A percentile compares a stretch with the other conserved stretches of the same genome.
These are phyloP conservation scores for Microtus californicus DNA, from an alignment of 2,797 vertebrate species.

Conservation along the genomic window DNA sequence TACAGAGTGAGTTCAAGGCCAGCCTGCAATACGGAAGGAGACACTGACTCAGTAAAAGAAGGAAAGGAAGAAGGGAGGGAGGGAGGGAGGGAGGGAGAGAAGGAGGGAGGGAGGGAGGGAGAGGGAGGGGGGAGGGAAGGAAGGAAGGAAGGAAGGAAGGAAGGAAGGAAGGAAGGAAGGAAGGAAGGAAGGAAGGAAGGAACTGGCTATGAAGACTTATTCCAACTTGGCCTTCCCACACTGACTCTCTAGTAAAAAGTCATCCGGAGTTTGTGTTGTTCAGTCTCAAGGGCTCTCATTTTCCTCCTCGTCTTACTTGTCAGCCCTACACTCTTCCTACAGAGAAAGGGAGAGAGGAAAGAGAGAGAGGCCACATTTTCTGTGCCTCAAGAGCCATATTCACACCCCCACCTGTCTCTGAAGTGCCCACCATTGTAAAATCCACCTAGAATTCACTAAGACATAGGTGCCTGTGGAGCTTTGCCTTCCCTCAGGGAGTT, in stretches of 20 bases:
- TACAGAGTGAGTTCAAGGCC: not conserved
- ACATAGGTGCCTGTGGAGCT: not conserved
- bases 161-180: too few relatives aligned
- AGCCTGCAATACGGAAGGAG: not conserved
- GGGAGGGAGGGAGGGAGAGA: not conserved
- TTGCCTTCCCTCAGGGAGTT: not conserved
- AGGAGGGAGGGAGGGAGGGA: too few relatives aligned
- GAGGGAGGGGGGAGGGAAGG: too few relatives aligned
- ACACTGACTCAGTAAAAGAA: not conserved
- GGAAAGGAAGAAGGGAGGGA: not conserved
- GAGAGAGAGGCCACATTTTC: not conserved
- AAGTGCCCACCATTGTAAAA: not conserved
- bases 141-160: too few relatives aligned
- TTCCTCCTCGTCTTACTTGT: not conserved
- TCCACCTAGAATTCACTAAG: not conserved
- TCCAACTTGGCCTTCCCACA: not conserved
- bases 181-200: too few relatives aligned
- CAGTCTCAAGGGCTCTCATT: not conserved
- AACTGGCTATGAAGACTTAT: not conserved
- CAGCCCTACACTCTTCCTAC: not conserved
- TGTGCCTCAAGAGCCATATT: not conserved
- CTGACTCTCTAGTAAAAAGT: not conserved
- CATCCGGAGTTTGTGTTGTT: rapidly evolving
- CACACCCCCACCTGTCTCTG: not conserved
- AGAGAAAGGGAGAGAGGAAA: too few relatives aligned